A percentile compares a stretch with the other conserved stretches of the same genome.
Conservation (phyloP, 2,888 invertebrate genomes). For the Germaria angustata region DNA sequence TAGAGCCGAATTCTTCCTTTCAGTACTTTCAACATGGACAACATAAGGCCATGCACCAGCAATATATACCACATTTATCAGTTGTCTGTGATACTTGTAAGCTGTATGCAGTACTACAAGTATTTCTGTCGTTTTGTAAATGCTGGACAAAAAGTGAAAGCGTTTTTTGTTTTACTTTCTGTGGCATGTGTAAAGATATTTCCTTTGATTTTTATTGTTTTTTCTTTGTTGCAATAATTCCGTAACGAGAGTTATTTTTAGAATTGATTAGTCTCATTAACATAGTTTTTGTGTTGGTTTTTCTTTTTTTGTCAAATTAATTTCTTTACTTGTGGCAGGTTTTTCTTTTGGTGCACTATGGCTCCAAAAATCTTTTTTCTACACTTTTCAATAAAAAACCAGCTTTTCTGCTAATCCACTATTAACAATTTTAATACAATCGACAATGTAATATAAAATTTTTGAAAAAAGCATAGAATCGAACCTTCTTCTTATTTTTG, state of each 20-base stretch:
- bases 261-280: background rate
- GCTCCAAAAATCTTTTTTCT: too few species aligned
- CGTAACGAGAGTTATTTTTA: conserved; percentile 14
- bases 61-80: conserved; percentile 21
- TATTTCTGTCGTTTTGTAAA: conserved; percentile 34
- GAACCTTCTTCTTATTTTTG: too few species aligned
- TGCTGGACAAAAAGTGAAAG: conserved; percentile 63
- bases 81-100: background rate
- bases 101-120: conserved; percentile 15
- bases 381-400: too few species aligned
- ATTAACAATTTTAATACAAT: too few species aligned
- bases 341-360: conserved; percentile 6
- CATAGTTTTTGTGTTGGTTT: background rate
- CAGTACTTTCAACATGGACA: conserved; percentile 45
- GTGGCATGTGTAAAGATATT: conserved; percentile 58
- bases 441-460: too few species aligned
- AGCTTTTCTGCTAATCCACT: too few species aligned
- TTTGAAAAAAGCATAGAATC: too few species aligned
- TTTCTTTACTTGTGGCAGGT: conserved; percentile 34
- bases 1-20: conserved; percentile 33
- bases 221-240: conserved; percentile 37
- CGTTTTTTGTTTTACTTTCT: conserved; percentile 54
- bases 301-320: conserved; percentile 18
- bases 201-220: background rate
- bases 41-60: background rate